Evolutionary conservation across 2,797 vertebrate species (phyloP).

Genomic region (Discoglossus pictus): DNA sequence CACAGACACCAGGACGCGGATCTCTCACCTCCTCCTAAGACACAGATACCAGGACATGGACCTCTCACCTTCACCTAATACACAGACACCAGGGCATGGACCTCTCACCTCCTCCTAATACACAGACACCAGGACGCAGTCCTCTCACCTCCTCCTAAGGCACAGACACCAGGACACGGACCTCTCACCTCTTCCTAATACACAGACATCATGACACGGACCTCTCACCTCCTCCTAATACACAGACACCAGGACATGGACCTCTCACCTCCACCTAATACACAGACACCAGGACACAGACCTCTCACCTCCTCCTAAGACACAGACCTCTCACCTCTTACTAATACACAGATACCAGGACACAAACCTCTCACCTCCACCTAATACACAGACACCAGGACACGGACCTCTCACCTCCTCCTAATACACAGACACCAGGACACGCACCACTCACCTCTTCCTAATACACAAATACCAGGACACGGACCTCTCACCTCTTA

Average conservation of each 20-base stretch:
- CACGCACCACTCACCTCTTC: too few relatives aligned
- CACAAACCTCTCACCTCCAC: neutral
- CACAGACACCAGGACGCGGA: too few relatives aligned
- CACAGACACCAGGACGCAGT: neutral
- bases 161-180: neutral
- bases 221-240: too few relatives aligned
- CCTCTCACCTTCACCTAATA: slow-evolving; percentile 8
- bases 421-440: too few relatives aligned
- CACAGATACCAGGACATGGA: neutral
- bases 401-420: neutral
- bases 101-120: neutral
- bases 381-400: slow-evolving; percentile 16
- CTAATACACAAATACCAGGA: neutral
- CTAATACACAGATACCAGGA: neutral
- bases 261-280: slow-evolving; percentile 8
- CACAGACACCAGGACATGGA: neutral
- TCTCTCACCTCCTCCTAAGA: too few relatives aligned
- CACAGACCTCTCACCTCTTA: too few relatives aligned
- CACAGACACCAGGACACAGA: neutral
- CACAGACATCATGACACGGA: too few relatives aligned
- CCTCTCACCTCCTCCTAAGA: neutral
- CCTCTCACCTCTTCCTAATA: neutral
- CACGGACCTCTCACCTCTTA: neutral
- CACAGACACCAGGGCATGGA: neutral
- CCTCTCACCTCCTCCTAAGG: slow-evolving; percentile 3